Conservation (phyloP, 2,113 vertebrate species). For the Phyllopteryx taeniolatus region DNA sequence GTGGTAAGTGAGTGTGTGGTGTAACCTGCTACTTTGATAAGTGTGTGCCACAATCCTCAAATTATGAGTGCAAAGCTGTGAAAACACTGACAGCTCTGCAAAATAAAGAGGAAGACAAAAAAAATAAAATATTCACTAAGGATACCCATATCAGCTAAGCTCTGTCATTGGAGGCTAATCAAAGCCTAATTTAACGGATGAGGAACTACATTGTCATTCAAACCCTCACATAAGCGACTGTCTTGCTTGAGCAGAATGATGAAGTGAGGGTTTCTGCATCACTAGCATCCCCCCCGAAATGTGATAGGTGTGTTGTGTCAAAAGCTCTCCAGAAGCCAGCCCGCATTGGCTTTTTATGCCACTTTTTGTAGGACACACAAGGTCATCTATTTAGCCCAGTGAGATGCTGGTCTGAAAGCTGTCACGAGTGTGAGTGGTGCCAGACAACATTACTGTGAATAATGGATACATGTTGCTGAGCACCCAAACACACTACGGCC, state of each 20-base stretch:
- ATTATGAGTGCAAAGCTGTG: background rate
- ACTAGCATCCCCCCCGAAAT: background rate
- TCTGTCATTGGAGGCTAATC: background rate
- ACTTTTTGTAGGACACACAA: background rate
- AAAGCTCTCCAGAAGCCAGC: background rate
- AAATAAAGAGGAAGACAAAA: background rate
- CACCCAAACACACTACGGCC: background rate
- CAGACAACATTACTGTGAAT: background rate
- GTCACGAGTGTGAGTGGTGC: background rate
- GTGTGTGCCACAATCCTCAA: background rate
- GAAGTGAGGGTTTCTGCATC: background rate
- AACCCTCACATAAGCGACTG: background rate
- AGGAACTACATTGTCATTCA: conserved; percentile 2
- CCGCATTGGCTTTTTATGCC: background rate
- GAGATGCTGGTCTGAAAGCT: background rate
- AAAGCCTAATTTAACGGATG: conserved; percentile 2
- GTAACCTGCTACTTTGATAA: background rate
- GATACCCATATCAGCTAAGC: background rate
- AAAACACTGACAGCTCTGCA: background rate
- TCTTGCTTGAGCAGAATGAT: background rate
- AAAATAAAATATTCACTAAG: background rate
- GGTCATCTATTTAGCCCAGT: background rate
- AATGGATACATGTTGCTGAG: background rate
- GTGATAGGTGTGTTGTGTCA: background rate
- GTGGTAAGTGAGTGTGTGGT: background rate